phyloP scores from a whole-genome alignment of 2,888 invertebrate species.

The Iphiclides podalirius region DNA sequence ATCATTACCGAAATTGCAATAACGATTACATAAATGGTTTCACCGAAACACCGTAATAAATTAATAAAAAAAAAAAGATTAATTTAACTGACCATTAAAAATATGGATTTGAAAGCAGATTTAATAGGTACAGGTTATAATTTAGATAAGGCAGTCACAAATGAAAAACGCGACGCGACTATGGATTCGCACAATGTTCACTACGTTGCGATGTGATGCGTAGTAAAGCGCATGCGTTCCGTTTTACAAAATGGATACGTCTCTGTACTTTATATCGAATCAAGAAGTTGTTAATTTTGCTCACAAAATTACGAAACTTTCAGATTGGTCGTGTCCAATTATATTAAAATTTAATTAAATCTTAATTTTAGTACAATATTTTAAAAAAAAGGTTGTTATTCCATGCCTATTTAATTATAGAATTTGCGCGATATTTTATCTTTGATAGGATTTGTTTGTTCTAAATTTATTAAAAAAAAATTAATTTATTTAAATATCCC shows the following conservation, averaged over 20 bases:
- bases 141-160: slow-evolving; percentile 10
- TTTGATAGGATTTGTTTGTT: no score
- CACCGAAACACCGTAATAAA: not conserved
- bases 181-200: slow-evolving; percentile 5
- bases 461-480: no score
- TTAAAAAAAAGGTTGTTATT: no score
- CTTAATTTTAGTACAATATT: no score
- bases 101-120: not conserved
- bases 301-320: no score
- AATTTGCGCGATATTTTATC: no score
- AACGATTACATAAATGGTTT: slow-evolving; percentile 2
- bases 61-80: not conserved
- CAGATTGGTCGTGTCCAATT: no score
- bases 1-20: not conserved
- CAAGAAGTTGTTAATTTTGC: no score
- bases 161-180: slow-evolving; percentile 11
- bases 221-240: slow-evolving; percentile 13
- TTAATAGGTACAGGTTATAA: slow-evolving; percentile 8
- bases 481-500: no score
- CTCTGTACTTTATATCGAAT: not conserved
- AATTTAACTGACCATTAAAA: slow-evolving; percentile 9
- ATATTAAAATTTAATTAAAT: no score
- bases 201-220: slow-evolving; percentile 1
- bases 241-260: slow-evolving; percentile 14
- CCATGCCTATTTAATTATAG: no score